phyloP scores from a whole-genome alignment of 2,888 invertebrate genomes.

The Caenorhabditis sp. region DNA sequence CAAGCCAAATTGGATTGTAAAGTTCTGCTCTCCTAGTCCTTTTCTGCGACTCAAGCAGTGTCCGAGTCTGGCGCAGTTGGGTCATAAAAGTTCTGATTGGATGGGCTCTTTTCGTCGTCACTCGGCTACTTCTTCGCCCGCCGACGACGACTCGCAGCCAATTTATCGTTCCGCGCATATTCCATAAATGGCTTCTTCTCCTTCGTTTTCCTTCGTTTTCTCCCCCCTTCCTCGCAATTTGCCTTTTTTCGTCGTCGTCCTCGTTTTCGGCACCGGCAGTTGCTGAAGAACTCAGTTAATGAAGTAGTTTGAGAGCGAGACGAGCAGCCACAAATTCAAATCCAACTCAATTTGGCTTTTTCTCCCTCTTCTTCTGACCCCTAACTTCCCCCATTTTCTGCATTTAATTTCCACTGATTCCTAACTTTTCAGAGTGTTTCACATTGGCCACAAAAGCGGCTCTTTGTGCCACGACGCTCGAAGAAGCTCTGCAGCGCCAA shows the following conservation, averaged over 20 bases:
- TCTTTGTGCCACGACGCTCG: conserved; percentile 71
- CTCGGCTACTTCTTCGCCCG: background rate
- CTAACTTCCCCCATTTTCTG: background rate
- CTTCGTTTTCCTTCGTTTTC: background rate
- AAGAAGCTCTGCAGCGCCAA: conserved; percentile 71
- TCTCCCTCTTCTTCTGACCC: background rate
- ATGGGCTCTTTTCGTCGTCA: conserved; percentile 15
- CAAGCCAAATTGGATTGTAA: no score
- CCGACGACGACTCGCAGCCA: background rate
- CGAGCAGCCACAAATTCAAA: conserved; percentile 42
- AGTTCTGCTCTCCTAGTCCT: no score
- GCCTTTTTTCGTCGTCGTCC: conserved; percentile 6
- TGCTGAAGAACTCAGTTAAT: conserved; percentile 32
- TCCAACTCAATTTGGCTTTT: conserved; percentile 43
- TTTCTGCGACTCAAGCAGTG: no score
- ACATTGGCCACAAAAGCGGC: conserved; percentile 77
- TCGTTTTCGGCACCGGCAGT: background rate
- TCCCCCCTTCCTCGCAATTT: conserved; percentile 1
- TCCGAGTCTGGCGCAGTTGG: conserved; percentile 41
- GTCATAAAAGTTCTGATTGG: conserved; percentile 48
- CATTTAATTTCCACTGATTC: background rate
- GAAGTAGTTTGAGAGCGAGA: conserved; percentile 38
- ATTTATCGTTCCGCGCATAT: conserved; percentile 10
- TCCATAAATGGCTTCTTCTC: conserved; percentile 15
- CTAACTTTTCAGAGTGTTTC: conserved; percentile 74